Evolutionary conservation across 2,888 invertebrate species (phyloP).

Genomic region (Cataglyphis livida): DNA sequence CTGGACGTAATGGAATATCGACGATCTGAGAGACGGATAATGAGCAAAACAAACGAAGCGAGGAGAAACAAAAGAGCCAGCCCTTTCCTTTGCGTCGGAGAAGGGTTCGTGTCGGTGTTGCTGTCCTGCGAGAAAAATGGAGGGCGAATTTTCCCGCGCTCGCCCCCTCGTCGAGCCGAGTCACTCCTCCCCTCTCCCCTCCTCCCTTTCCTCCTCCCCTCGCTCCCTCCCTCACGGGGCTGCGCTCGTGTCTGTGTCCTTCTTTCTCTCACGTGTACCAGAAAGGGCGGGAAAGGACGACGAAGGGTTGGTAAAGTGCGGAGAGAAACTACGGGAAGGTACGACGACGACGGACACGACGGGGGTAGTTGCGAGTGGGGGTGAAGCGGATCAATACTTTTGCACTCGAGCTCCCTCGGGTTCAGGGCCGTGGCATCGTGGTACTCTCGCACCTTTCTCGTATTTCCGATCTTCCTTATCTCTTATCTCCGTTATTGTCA

Average conservation of each 20-base stretch:
- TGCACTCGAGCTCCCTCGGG: constrained; percentile 79
- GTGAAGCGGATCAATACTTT: constrained; percentile 82
- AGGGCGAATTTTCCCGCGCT: constrained; percentile 79
- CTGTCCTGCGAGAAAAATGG: constrained; percentile 73
- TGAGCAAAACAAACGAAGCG: constrained; percentile 74
- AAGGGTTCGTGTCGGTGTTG: constrained; percentile 64
- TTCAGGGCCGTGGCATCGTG: constrained; percentile 79
- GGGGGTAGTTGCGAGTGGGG: constrained; percentile 64
- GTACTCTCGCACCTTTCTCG: constrained; percentile 66
- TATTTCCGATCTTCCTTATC: constrained; percentile 24
- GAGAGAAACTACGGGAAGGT: constrained; percentile 69
- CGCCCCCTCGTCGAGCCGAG: constrained; percentile 44
- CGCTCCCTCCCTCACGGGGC: constrained; percentile 28
- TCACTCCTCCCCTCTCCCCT: constrained; percentile 29
- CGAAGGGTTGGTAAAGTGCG: constrained; percentile 60
- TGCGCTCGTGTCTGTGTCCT: constrained; percentile 53
- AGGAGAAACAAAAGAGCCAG: constrained; percentile 64
- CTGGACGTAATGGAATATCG: constrained; percentile 67
- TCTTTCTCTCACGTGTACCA: constrained; percentile 52
- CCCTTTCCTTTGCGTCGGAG: constrained; percentile 58
- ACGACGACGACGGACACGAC: constrained; percentile 56
- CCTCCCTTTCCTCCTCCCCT: background rate
- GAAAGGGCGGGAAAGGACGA: constrained; percentile 70
- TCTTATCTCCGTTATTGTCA: constrained; percentile 36
- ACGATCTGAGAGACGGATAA: constrained; percentile 66